Conservation (phyloP, 2,888 invertebrate species). For the Volucella inflata region DNA sequence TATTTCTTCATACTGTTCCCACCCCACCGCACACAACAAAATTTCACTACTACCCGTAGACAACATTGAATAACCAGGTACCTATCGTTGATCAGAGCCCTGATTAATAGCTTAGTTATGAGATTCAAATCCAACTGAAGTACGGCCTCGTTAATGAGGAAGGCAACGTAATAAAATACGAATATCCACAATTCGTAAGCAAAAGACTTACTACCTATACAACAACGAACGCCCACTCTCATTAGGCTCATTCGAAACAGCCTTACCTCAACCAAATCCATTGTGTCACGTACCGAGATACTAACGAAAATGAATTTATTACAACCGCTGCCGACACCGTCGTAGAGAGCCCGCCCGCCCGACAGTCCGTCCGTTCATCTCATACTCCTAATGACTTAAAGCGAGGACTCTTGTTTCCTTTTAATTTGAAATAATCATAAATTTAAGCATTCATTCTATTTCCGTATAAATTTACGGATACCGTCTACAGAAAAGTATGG, state of each 20-base stretch:
- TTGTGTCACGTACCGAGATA: conserved; percentile 57
- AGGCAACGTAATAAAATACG: too few species aligned
- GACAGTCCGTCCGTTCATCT: neutral
- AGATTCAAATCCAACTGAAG: too few species aligned
- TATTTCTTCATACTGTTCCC: too few species aligned
- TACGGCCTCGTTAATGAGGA: too few species aligned
- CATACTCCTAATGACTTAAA: conserved; percentile 67
- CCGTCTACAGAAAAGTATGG: conserved; percentile 6
- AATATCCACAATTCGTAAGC: neutral
- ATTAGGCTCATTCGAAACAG: neutral
- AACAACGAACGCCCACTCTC: conserved; percentile 10
- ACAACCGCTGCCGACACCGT: conserved; percentile 19
- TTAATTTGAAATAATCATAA: conserved; percentile 84
- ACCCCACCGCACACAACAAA: too few species aligned
- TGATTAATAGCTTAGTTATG: too few species aligned
- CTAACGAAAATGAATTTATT: conserved; percentile 73
- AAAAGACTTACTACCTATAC: neutral
- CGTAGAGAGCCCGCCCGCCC: too few species aligned
- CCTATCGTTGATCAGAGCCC: too few species aligned
- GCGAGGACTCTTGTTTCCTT: conserved; percentile 79
- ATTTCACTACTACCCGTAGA: too few species aligned
- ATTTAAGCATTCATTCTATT: conserved; percentile 82
- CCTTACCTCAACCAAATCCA: conserved; percentile 67
- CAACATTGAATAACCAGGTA: too few species aligned
- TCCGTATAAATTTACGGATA: conserved; percentile 70